Evolutionary conservation across 2,888 invertebrate species (phyloP).

Genomic region (Cephalotes varians): DNA sequence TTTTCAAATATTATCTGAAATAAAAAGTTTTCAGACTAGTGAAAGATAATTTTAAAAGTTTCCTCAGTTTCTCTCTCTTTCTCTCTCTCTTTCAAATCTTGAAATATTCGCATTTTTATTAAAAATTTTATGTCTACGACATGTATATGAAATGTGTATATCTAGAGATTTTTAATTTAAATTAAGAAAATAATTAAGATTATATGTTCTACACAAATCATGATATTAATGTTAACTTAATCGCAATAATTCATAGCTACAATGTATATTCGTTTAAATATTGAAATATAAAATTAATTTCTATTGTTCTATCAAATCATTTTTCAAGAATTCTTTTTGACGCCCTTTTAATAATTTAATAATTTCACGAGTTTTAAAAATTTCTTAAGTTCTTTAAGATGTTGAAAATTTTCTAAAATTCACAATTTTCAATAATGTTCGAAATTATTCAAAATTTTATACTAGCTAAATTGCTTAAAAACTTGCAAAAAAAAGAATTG

Average conservation of each 20-base stretch:
- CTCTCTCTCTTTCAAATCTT: not conserved
- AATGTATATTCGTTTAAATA: not conserved
- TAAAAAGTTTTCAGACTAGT: not conserved
- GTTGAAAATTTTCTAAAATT: not conserved
- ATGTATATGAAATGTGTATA: not conserved
- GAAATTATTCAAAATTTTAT: not conserved
- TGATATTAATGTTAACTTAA: not conserved
- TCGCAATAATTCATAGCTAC: not conserved
- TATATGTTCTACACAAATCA: not conserved
- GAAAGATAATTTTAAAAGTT: not conserved
- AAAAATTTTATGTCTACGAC: not conserved
- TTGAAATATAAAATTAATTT: too few species aligned
- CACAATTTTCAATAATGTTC: not conserved
- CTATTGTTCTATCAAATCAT: too few species aligned
- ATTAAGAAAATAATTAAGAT: not conserved
- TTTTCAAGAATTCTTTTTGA: too few species aligned
- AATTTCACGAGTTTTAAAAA: not conserved
- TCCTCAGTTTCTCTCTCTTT: too few species aligned
- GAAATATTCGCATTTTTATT: not conserved
- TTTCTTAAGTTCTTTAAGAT: not conserved
- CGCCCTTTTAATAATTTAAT: not conserved
- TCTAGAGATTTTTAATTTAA: not conserved
- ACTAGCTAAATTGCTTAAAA: not conserved
- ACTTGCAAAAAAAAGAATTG: not conserved
- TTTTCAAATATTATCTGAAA: conserved; percentile 12